Evolutionary conservation across 1,140 invertebrate species (phyloP), one percentile per base, ranked within the genome.

Genomic region (Drosophila parabipectinata): DNA sequence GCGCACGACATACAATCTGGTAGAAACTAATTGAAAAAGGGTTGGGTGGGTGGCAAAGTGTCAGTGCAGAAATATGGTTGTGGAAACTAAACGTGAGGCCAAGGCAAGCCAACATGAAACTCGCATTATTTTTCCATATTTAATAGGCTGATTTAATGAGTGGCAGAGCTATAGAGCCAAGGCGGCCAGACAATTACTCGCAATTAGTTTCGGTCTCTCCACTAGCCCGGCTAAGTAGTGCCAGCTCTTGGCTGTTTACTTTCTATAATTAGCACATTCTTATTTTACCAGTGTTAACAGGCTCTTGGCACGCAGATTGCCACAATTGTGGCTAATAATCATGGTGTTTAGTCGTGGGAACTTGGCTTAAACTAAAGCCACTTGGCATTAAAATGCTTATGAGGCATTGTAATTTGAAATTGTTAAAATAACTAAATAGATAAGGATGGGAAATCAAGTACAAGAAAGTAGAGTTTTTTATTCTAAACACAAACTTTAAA

Each of bases 181-280:
- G 60, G 67, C 53, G 52, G 58, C 66, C 61, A 72, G 34, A 52
- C 62, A 68, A 79, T 84, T 79, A 73, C 67, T 55, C 54, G 61
- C 77, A 84, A 84, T 84, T 84, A 87, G 79, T 66, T 77, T 34
- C 21, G 67, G 51, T 69, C 63, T 69, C 52, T 30, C 63, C 39
- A 26, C 52, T 21, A 51, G 39, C 48, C 59, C 10, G 57, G 26
- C 64, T 72, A 76, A 76, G 76, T 72, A 75, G 63, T 52, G 32
- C 39, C 56, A 48, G 15, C 62, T 64, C 50, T 50, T 48, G 10
- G 15, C 72, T 64, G 30, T 28, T 39, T 54, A 45, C 57, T 39
- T 67, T 60, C 50, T 59, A 58, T 81, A 85, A 87, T 85, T 78
- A 85, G 74, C 82, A 85, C 78, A 87, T 85, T 78, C 60, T 55